Evolutionary conservation across 2,888 invertebrate genomes (phyloP), one percentile per base, ranked within the genome.

Genomic region (Rhamnusium bicolor): DNA sequence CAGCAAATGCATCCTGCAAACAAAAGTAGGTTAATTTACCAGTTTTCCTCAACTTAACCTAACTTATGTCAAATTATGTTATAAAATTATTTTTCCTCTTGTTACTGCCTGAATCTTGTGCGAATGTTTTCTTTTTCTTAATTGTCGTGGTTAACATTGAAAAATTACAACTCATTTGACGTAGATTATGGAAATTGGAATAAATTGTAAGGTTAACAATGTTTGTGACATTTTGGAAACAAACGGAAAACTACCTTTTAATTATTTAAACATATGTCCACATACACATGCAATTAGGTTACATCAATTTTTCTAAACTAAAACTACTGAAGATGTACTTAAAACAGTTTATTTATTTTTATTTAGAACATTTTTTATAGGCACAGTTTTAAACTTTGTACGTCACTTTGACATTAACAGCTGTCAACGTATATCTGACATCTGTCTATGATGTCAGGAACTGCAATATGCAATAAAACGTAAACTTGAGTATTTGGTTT

Each of bases 141-240:
- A 63, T 40, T 46, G 54, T 19, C 10, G 8, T 12, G 7, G 32
- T 49, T 27, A 66, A 47, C 51, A 61, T 56, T 54, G 18, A 21
- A 73, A 74, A 76, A 69, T 68, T 72, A 76, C 70, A 65, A 76
- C 62, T 76, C 74, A 76, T 76, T 78, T 76, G 78, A 73, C 73
- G 76, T 73, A 73, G 71, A 54, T 56, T 68, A 73, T 73, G 65
- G 60, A 69, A 69, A 73, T 62, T 62, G 62, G 40, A 27, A 58
- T 65, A 63, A 63, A 47, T 69, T 32, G 40, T 60, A 21, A 18
- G 27, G 18, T 51, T 51, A 18, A 18, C 12, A 18, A 67, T 51
- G 24, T 62, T 46, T 61, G 49, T 47, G 51, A 60, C 65, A 77
- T 67, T 67, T 67, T 67, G 56, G 19, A 67, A 24, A 65, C 21